phyloP scores from a whole-genome alignment of 2,888 invertebrate genomes.

The Trissonchulus latispiculum region DNA sequence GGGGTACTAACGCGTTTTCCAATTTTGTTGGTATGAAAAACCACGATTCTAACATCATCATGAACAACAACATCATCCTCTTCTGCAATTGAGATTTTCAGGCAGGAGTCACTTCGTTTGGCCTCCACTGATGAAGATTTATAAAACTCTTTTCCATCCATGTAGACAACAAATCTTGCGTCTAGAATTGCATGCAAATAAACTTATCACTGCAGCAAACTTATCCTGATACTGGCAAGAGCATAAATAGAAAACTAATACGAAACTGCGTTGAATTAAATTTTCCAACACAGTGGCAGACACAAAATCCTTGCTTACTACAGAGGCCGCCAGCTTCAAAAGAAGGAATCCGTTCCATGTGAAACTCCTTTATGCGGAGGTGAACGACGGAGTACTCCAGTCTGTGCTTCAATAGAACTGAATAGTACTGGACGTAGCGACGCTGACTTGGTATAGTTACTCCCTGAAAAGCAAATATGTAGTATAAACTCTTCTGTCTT shows the following conservation, averaged over 20 bases:
- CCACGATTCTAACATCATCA: conserved; percentile 86
- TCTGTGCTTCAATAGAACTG: conserved; percentile 53
- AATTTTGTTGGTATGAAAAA: too few relatives aligned
- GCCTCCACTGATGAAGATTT: conserved; percentile 47
- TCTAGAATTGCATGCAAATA: too few relatives aligned
- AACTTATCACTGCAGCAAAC: too few relatives aligned
- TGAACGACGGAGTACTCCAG: conserved; percentile 55
- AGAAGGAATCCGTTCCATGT: conserved; percentile 57
- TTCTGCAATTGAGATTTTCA: conserved; percentile 54
- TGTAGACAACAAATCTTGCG: conserved; percentile 45
- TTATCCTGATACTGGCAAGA: too few relatives aligned
- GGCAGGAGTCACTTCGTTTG: conserved; percentile 51
- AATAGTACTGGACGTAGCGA: conserved; percentile 92
- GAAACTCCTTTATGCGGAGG: conserved; percentile 59
- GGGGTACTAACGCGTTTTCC: too few relatives aligned
- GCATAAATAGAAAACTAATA: too few relatives aligned
- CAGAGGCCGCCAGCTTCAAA: conserved; percentile 50
- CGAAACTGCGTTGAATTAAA: too few relatives aligned
- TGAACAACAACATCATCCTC: conserved; percentile 57
- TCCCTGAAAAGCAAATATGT: conserved; percentile 53
- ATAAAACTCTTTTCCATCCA: conserved; percentile 42
- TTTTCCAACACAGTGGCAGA: too few relatives aligned
- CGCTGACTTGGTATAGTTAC: conserved; percentile 97
- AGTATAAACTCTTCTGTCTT: too few relatives aligned
- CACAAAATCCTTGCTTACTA: too few relatives aligned